phyloP scores from a whole-genome alignment of 2,797 vertebrate species.

The Ceryle rudis region DNA sequence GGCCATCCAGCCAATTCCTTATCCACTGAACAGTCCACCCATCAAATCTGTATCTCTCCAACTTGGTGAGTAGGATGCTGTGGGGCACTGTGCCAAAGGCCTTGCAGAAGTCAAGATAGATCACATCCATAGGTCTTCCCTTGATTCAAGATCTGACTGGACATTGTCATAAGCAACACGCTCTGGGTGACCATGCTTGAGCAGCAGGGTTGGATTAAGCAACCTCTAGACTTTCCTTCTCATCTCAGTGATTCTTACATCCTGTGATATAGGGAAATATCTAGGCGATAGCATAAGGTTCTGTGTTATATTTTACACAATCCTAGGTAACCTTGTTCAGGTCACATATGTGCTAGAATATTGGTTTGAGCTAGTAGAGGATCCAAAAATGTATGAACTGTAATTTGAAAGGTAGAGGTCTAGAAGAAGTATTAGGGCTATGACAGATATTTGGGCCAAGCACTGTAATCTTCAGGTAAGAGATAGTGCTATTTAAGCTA shows the following conservation, averaged over 20 bases:
- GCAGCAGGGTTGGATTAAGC: neutral
- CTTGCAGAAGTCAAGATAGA: too few relatives aligned
- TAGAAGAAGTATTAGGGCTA: neutral
- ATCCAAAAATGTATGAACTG: neutral
- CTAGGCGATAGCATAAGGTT: neutral
- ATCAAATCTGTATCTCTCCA: too few relatives aligned
- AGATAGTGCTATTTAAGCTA: conserved; percentile 9
- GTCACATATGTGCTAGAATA: neutral
- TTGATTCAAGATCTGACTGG: neutral
- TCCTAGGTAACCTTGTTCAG: neutral
- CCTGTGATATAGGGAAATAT: neutral
- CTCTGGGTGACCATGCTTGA: neutral
- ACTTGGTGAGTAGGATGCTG: too few relatives aligned
- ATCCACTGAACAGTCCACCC: too few relatives aligned
- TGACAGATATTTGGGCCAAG: neutral
- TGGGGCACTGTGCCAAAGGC: too few relatives aligned
- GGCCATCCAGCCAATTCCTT: too few relatives aligned
- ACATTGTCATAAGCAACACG: neutral
- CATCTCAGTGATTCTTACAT: neutral
- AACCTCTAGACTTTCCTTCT: neutral
- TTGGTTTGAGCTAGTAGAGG: neutral
- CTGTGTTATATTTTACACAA: neutral
- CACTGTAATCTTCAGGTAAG: neutral
- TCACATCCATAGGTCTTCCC: too few relatives aligned
- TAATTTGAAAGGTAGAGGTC: neutral